A percentile compares a stretch with the other conserved stretches of the same genome.
Conservation (phyloP, 1,140 invertebrate genomes). For the Papilio helenus region DNA sequence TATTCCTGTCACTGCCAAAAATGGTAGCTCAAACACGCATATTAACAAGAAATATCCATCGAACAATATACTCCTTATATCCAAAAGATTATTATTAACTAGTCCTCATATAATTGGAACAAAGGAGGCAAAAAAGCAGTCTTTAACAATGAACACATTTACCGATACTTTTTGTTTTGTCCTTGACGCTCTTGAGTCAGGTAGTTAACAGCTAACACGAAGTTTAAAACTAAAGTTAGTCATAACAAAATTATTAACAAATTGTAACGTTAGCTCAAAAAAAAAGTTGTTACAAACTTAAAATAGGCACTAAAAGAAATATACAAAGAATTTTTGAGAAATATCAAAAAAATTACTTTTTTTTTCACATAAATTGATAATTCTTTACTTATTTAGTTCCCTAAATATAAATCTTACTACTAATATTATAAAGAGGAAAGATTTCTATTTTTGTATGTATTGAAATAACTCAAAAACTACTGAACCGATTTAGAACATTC, state of each 20-base stretch:
- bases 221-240: slow-evolving; percentile 1
- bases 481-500: no score
- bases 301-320: no score
- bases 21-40: slow-evolving; percentile 4
- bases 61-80: slow-evolving; percentile 34
- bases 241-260: slow-evolving; percentile 3
- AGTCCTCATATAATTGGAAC: slow-evolving; percentile 54
- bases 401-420: no score
- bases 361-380: no score
- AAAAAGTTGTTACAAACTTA: no score
- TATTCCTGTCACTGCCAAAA: not conserved
- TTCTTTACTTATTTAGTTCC: no score
- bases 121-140: slow-evolving; percentile 67
- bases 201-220: slow-evolving; percentile 41
- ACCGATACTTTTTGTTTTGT: slow-evolving; percentile 54
- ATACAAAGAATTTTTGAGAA: not conserved
- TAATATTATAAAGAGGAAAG: no score
- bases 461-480: no score
- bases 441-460: no score
- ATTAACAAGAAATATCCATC: slow-evolving; percentile 12
- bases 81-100: slow-evolving; percentile 31
- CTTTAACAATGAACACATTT: slow-evolving; percentile 58
- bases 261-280: no score
- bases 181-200: slow-evolving; percentile 56
- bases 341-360: no score